These are phyloP conservation scores for Selene dorsalis DNA, from an alignment of 2,797 vertebrate genomes.

Conservation along the genomic window DNA sequence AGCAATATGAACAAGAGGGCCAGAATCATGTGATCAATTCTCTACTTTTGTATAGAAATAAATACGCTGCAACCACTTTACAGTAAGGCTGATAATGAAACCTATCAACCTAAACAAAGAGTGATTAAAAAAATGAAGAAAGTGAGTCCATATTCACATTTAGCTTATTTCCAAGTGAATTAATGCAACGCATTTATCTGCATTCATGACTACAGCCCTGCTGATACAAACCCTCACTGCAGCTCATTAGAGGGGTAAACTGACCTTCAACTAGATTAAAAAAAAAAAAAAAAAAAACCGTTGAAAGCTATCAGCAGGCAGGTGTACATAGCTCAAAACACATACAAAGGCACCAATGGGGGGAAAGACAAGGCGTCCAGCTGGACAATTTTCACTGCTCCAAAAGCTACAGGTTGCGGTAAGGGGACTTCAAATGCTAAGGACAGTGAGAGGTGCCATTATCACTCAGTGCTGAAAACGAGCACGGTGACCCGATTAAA, in stretches of 20 bases:
- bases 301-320: constrained; percentile 65
- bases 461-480: constrained; percentile 76
- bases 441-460: constrained; percentile 76
- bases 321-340: constrained; percentile 54
- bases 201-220: constrained; percentile 28
- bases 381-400: constrained; percentile 65
- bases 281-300: constrained; percentile 6
- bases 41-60: neutral
- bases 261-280: constrained; percentile 66
- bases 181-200: constrained; percentile 10
- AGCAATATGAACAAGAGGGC: constrained; percentile 5
- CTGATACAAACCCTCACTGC: constrained; percentile 52
- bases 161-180: constrained; percentile 8
- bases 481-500: constrained; percentile 81
- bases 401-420: constrained; percentile 73
- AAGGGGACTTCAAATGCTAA: constrained; percentile 69
- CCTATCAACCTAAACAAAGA: neutral
- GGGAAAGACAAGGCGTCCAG: constrained; percentile 61
- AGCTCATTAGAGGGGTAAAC: constrained; percentile 63
- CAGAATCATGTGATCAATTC: neutral
- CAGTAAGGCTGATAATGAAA: neutral
- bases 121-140: neutral
- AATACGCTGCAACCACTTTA: neutral
- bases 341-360: constrained; percentile 54
- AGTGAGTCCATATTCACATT: neutral